Conservation (phyloP, 2,113 vertebrate species). For the Hippotragus niger region DNA sequence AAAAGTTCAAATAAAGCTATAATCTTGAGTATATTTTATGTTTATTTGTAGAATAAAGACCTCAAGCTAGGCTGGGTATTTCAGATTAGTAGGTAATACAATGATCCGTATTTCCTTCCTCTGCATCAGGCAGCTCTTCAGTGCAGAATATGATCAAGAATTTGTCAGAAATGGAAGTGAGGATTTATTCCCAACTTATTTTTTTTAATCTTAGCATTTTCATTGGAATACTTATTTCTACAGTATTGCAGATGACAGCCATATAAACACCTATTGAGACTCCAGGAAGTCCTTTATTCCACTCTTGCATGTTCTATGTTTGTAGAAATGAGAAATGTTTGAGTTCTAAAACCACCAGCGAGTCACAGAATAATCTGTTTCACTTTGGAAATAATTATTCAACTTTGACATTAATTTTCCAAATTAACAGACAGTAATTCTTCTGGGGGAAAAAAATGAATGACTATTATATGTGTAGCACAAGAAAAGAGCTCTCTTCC, state of each 20-base stretch:
- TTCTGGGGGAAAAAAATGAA: neutral
- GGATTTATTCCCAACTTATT: neutral
- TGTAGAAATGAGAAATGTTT: neutral
- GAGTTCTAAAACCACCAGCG: neutral
- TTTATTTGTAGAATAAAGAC: neutral
- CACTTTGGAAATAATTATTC: neutral
- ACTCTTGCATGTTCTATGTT: neutral
- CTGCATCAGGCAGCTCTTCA: neutral
- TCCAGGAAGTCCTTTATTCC: neutral
- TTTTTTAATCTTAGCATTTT: neutral
- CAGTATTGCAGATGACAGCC: neutral
- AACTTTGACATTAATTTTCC: conserved; percentile 38
- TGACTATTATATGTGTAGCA: neutral
- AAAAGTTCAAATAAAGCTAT: neutral
- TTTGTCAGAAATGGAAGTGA: neutral
- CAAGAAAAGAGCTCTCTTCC: conserved; percentile 26
- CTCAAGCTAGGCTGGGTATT: neutral
- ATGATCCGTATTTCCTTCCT: neutral
- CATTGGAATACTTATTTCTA: neutral
- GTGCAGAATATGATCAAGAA: neutral
- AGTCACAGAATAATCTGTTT: neutral
- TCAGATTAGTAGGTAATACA: neutral
- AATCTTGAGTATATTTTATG: neutral
- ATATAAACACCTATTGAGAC: neutral
- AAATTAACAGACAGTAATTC: conserved; percentile 34